phyloP scores from a whole-genome alignment of 2,797 vertebrate species.

The Botia almorhae region DNA sequence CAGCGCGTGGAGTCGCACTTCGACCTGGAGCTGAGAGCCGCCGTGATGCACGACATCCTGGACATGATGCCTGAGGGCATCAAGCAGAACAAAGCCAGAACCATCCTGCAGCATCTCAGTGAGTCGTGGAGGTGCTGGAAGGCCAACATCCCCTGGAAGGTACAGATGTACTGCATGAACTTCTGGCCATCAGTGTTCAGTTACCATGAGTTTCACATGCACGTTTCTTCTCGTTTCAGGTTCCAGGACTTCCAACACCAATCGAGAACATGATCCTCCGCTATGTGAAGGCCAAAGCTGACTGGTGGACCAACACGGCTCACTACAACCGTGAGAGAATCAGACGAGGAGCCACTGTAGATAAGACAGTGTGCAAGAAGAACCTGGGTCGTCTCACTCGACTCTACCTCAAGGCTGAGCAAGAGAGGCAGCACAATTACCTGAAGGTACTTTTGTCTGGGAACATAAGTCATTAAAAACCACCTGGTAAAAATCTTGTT shows the following conservation, averaged over 20 bases:
- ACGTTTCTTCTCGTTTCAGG: constrained; percentile 71
- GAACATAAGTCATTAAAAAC: no score
- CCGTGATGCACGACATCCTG: constrained; percentile 99
- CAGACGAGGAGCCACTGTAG: constrained; percentile 95
- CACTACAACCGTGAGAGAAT: constrained; percentile 99
- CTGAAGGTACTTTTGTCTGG: constrained; percentile 82
- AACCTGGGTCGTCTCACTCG: constrained; percentile 96
- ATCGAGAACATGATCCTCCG: constrained; percentile 99
- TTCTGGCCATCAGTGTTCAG: background rate
- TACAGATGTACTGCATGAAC: constrained; percentile 49
- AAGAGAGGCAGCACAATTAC: constrained; percentile 99
- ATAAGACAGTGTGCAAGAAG: constrained; percentile 99
- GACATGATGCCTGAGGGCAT: constrained; percentile 99
- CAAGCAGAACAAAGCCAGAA: constrained; percentile 99
- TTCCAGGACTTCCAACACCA: constrained; percentile 95
- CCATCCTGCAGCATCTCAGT: constrained; percentile 97
- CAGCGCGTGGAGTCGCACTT: constrained; percentile 99
- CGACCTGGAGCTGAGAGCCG: constrained; percentile 95
- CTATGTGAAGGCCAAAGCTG: constrained; percentile 98
- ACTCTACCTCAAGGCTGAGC: constrained; percentile 97
- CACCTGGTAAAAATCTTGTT: no score
- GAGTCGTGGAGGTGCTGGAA: constrained; percentile 99
- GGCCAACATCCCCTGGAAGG: constrained; percentile 99
- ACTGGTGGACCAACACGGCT: constrained; percentile 99
- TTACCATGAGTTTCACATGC: background rate